phyloP scores from a whole-genome alignment of 2,888 invertebrate genomes.

The Leucania comma region DNA sequence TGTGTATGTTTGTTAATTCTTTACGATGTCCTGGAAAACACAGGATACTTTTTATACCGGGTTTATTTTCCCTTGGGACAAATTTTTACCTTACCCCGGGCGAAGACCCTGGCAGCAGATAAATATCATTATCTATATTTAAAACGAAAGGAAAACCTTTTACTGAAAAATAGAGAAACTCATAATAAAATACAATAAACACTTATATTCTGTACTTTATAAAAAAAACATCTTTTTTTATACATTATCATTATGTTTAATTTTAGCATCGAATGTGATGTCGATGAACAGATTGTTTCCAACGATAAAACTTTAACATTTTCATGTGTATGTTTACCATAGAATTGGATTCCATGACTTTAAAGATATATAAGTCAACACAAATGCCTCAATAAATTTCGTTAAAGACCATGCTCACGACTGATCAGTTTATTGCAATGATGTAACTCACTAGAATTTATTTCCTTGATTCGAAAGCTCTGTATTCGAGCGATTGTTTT shows the following conservation, averaged over 20 bases:
- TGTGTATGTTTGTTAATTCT: too few species aligned
- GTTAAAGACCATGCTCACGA: constrained; percentile 16
- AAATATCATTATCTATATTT: too few species aligned
- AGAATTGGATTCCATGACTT: constrained; percentile 22
- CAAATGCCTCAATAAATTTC: constrained; percentile 33
- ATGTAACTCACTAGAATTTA: constrained; percentile 39
- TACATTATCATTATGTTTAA: background rate
- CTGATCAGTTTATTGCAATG: constrained; percentile 35
- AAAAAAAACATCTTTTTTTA: background rate
- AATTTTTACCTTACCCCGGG: too few species aligned
- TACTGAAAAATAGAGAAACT: too few species aligned
- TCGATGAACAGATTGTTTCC: background rate
- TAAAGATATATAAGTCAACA: constrained; percentile 32
- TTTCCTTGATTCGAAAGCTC: constrained; percentile 40
- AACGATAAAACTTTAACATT: constrained; percentile 2
- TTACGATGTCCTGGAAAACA: too few species aligned
- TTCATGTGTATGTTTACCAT: constrained; percentile 12
- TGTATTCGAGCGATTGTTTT: constrained; percentile 36
- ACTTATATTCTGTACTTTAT: background rate
- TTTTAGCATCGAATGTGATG: background rate
- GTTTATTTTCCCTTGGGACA: too few species aligned
- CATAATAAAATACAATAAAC: too few species aligned
- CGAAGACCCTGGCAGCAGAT: too few species aligned
- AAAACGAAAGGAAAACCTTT: too few species aligned
- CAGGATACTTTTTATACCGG: too few species aligned